Evolutionary conservation across 1,140 invertebrate genomes (phyloP), one percentile per base, ranked within the genome.

Genomic region (Drosophila ogumai): DNA sequence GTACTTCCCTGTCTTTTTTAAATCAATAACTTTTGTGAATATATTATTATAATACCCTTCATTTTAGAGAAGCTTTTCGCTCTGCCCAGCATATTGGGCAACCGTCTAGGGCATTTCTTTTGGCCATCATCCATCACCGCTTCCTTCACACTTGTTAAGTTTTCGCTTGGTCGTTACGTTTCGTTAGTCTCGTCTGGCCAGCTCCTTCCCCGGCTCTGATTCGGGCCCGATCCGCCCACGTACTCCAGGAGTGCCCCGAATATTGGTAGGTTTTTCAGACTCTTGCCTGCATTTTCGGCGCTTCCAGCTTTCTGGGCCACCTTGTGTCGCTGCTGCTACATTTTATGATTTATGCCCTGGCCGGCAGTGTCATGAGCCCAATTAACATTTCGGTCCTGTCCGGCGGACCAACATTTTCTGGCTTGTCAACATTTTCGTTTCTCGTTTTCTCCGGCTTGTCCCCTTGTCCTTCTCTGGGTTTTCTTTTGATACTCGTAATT

Each of bases 301-400:
- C 50, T 63, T 52, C 59, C 44, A 32, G 43, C 40, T 54, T 72
- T 47, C 61, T 69, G 28, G 46, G 57, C 43, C 68, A 52, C 56
- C 73, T 76, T 61, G 84, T 67, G 71, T 57, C 66, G 71, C 75
- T 74, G 82, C 79, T 80, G 78, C 68, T 72, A 76, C 63, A 84
- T 88, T 88, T 88, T 67, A 80, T 87, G 79, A 87, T 87, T 88
- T 88, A 88, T 87, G 82, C 85, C 67, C 75, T 59, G 80, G 82
- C 64, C 72, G 63, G 67, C 79, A 82, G 84, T 88, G 84, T 88
- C 80, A 88, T 72, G 84, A 88, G 80, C 84, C 84, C 84, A 88
- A 88, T 88, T 88, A 88, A 88, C 84, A 88, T 88, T 88, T 88
- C 63, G 76, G 60, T 77, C 74, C 46, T 71, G 69, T 73, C 69